Conservation (phyloP, 1,140 invertebrate genomes). For the Apis florea region DNA sequence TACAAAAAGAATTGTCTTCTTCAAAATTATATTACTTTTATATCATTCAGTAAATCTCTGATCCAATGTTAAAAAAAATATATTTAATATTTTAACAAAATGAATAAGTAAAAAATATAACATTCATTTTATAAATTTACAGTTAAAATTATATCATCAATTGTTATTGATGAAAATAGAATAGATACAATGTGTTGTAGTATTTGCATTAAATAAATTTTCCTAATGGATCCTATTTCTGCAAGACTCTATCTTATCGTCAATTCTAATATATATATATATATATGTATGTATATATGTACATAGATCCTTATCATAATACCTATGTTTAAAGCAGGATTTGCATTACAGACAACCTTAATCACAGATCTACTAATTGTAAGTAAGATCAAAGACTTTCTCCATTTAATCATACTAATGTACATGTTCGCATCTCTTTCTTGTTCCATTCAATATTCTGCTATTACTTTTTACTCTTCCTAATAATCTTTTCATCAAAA, state of each 20-base stretch:
- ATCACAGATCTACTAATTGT: not conserved
- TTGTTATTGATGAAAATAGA: not conserved
- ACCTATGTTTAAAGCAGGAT: not conserved
- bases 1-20: not conserved
- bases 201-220: not conserved
- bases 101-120: not conserved
- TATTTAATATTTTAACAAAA: not conserved
- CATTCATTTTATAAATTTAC: not conserved
- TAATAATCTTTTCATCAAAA: too few relatives aligned
- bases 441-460: not conserved
- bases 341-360: not conserved
- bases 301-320: not conserved
- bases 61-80: not conserved
- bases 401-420: not conserved
- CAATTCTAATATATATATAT: too few relatives aligned
- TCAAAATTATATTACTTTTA: not conserved
- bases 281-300: too few relatives aligned
- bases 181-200: not conserved
- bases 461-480: not conserved
- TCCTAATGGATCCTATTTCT: not conserved
- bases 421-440: too few relatives aligned
- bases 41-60: not conserved
- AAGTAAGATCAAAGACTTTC: not conserved
- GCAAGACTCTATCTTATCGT: not conserved
- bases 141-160: not conserved